Evolutionary conservation across 2,888 invertebrate genomes (phyloP), one percentile per base, ranked within the genome.

Genomic region (Cordilura impudica): DNA sequence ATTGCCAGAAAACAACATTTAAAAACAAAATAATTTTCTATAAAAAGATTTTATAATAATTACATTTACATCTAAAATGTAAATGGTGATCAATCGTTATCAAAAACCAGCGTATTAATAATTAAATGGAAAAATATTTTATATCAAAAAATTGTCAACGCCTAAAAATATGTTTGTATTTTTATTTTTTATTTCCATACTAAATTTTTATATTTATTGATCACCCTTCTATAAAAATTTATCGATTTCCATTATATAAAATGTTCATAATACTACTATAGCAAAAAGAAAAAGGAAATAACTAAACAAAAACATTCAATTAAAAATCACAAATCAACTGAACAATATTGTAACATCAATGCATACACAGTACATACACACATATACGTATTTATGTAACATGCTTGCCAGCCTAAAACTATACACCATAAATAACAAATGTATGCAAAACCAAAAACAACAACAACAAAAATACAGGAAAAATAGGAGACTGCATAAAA

Each of bases 241-340:
- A 79, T 79, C 72, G 79, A 71, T 75, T 79, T 75, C 75, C 75
- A 79, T 79, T 79, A 67, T 72, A 67, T 51, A 39, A 75, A 67
- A 71, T 67, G 56, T 16, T 23, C 26, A 61, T 35, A 51, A 60
- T 51, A 65, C n/a, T 16, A 54, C 31, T 49, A 60, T 19, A 43
- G 51, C 18, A 63, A 21, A n/a, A 49, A 43, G 31, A 58, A 16
- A 12, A 31, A 8, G 47, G 72, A 10, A 53, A 21, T 49, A 72
- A 72, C 8, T 60, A 35, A 65, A 71, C 58, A 71, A 77, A 51
- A 78, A 71, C 54, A 63, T 79, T 79, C 79, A 79, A 79, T 79
- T 79, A 79, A 75, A 79, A 56, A 72, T 75, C 71, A 79, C 66
- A 75, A 79, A 75, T 79, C 75, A 75, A 75, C 8, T 60, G 51